Base-by-base conservation (phyloP, 2,113 vertebrate species). In the Percina caprodes region DNA sequence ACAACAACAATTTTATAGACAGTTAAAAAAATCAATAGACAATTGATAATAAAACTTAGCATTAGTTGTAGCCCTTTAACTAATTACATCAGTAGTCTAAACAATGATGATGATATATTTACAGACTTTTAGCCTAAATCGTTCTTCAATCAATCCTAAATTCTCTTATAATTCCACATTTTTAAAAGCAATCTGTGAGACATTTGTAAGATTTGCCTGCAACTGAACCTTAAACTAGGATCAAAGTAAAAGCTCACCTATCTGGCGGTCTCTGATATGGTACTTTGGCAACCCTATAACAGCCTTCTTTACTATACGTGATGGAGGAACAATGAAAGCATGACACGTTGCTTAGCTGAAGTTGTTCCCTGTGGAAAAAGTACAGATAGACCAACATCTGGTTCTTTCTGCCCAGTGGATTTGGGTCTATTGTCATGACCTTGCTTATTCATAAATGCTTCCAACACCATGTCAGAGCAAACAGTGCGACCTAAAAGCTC, bases 391-490 rank as follows among this genome's bases (percentile, higher is more conserved):
- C 74, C 63, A 77, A 78, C 65, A 80, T 16, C 79, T 54, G 78
- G 1, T 23, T 79, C 82, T 55, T 42, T 52, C 60, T 48, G 89
- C 86, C 86, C 86, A 33, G 26, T 71, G 71, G 85, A 51, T 78
- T 74, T 48, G 73, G 62, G 76, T 77, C 78, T 63, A 82, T 88
- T 92, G 90, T 92, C 84, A 56, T 80, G 82, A 89, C 90, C 90
- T 90, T 87, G 69, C 86, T 85, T 90, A 82, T 90, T 90, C 86
- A 90, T 82, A 83, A 92, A 86, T 48, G 82, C 74, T 83, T 89
- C 86, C 88, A 92, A 91, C 87, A 83, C 79, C 77, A 54, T 82
- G 86, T 92, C 87, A 86, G 80, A 88, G 84, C 89, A 81, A 89
- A 82, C 90, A 78, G 83, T 66, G 81, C 70, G 45, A 66, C 71